Evolutionary conservation across 2,113 vertebrate genomes (phyloP).

Genomic region (Carettochelys insculpta): DNA sequence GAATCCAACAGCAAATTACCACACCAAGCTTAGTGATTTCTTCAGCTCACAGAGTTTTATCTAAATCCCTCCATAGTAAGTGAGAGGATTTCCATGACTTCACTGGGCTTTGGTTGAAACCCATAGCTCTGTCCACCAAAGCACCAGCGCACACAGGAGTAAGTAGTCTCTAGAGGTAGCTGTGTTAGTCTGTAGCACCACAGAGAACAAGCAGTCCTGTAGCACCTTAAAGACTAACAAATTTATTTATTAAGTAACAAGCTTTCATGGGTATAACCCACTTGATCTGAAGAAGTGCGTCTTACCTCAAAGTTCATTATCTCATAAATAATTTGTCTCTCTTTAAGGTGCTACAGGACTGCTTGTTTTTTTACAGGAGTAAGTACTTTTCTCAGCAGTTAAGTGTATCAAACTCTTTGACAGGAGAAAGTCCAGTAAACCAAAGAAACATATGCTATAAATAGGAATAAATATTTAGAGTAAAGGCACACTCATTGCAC

Average conservation of each 20-base stretch:
- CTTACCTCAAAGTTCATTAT: too few species aligned
- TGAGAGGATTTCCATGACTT: background rate
- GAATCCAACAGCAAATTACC: background rate
- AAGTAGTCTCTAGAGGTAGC: too few species aligned
- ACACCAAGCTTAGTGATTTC: background rate
- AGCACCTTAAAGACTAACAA: too few species aligned
- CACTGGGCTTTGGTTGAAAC: background rate
- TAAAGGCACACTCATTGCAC: background rate
- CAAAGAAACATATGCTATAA: background rate
- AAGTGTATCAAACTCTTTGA: background rate
- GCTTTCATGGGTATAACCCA: too few species aligned
- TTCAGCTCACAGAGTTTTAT: background rate
- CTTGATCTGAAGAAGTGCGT: too few species aligned
- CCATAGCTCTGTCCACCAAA: background rate
- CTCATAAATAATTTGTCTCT: too few species aligned
- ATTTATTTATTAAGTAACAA: too few species aligned
- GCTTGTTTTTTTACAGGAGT: too few species aligned
- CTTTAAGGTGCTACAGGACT: too few species aligned
- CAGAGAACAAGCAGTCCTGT: too few species aligned
- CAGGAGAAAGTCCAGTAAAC: background rate
- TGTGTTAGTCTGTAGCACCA: too few species aligned
- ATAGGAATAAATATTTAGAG: background rate
- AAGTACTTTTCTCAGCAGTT: too few species aligned
- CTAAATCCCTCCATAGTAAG: accelerated
- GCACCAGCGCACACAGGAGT: background rate